Evolutionary conservation across 2,888 invertebrate genomes (phyloP), one percentile per base, ranked within the genome.

Genomic region (Drosophila kuntzei): DNA sequence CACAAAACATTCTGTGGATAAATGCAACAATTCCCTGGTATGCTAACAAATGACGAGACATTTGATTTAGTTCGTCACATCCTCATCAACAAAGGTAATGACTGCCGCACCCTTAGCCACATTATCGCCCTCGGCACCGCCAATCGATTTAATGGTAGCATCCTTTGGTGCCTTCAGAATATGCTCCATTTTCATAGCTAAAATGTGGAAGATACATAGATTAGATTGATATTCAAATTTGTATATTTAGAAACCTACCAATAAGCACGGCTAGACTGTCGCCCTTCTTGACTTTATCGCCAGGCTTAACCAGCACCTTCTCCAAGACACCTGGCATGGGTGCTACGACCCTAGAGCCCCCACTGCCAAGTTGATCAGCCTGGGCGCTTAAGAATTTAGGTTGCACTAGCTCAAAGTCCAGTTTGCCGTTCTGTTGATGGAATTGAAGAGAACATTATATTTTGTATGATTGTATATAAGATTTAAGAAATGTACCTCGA

Each of bases 101-200:
- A 95, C 93, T 39, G 94, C 93, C 1, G 94, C 93, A 44, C 96
- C 95, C 90, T 98, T 99, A 11, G 95, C 93, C 3, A 99, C 96
- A 69, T 95, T 96, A 80, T 97, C 97, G 0, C 98, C 98, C 27
- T 66, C 94, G 93, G 95, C 94, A 87, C 95, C 96, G 5, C 93
- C 93, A 29, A 99, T 93, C 3, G 95, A 94, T 47, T 96, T 94
- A 3, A 99, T 95, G 6, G 93, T 94, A 47, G 97, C 98, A 90
- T 96, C 95, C 44, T 95, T 93, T 0, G 96, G 95, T 2, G 98
- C 97, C 80, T 96, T 96, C 12, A 99, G 95, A 12, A 98, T 95
- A 91, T 99, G 96, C 94, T 99, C 99, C 99, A 99, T 99, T 94
- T 99, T 99, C 99, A 99, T 99, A 0, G 99, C 99, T 88, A 12